Percentiles rank a stretch among this genome's conserved stretches.
Evolutionary conservation across 2,888 invertebrate genomes (phyloP).

Genomic region (Zaprionus obscuricornis): DNA sequence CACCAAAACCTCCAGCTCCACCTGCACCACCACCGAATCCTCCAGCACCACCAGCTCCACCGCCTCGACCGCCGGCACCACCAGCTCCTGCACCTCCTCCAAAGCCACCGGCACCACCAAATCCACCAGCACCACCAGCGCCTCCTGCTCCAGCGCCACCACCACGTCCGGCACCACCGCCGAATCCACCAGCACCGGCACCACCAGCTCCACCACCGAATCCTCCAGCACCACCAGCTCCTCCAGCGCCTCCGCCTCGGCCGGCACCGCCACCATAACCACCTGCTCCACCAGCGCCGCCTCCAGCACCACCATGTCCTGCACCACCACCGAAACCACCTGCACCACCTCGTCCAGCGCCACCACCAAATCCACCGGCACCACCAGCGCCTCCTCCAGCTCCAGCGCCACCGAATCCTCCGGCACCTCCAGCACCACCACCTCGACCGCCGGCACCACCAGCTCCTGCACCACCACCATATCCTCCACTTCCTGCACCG

Average conservation of each 20-base stretch:
- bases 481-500: conserved; percentile 11
- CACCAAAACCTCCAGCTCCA: conserved; percentile 13
- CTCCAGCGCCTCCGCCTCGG: conserved; percentile 32
- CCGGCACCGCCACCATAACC: conserved; percentile 17
- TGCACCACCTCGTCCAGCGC: conserved; percentile 23
- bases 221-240: background rate
- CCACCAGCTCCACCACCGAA: conserved; percentile 38
- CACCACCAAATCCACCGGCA: conserved; percentile 44
- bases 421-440: conserved; percentile 52
- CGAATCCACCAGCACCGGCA: conserved; percentile 42
- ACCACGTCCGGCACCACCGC: conserved; percentile 43
- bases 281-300: conserved; percentile 38
- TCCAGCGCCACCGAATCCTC: conserved; percentile 31
- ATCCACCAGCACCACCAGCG: conserved; percentile 52
- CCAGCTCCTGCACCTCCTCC: conserved; percentile 55
- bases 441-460: conserved; percentile 40
- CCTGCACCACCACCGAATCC: conserved; percentile 13
- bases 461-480: conserved; percentile 26
- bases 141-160: conserved; percentile 39
- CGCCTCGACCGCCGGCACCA: conserved; percentile 5
- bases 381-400: conserved; percentile 81
- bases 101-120: conserved; percentile 10
- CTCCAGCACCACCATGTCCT: conserved; percentile 49
- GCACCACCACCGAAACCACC: conserved; percentile 80
- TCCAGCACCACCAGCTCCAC: conserved; percentile 27